Conservation (phyloP, 1,140 invertebrate species). For the Pomacea maculata region DNA sequence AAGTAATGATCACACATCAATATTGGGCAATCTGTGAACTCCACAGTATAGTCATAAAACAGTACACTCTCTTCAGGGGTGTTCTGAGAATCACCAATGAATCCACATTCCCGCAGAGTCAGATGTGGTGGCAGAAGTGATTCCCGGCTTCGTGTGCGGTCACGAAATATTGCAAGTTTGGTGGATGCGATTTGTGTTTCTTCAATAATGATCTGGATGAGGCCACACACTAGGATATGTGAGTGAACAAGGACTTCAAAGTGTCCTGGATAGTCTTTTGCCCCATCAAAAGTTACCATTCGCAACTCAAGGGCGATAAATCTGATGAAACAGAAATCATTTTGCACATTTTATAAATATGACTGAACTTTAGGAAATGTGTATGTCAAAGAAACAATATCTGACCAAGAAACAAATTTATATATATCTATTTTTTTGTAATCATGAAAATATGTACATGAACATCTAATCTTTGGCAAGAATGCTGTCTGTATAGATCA, state of each 20-base stretch:
- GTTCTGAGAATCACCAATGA: slow-evolving; percentile 43
- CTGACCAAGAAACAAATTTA: neutral
- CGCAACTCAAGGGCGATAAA: slow-evolving; percentile 48
- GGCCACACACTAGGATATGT: slow-evolving; percentile 47
- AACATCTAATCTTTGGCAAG: neutral
- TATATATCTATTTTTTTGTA: neutral
- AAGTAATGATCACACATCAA: slow-evolving; percentile 62
- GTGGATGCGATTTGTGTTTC: slow-evolving; percentile 52
- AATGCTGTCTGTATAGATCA: too few species aligned
- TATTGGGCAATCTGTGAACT: slow-evolving; percentile 61
- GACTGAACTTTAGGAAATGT: neutral
- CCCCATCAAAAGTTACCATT: slow-evolving; percentile 54
- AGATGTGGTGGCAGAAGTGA: slow-evolving; percentile 44
- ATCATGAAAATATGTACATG: neutral
- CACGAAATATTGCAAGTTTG: slow-evolving; percentile 56
- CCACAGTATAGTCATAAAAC: slow-evolving; percentile 61
- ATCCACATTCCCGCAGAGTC: slow-evolving; percentile 56
- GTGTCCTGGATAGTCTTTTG: slow-evolving; percentile 51
- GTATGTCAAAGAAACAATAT: too few species aligned
- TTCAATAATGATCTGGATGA: slow-evolving; percentile 51
- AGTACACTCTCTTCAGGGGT: slow-evolving; percentile 53
- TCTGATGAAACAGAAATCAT: slow-evolving; percentile 42
- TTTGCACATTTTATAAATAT: neutral
- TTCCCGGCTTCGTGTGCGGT: slow-evolving; percentile 48
- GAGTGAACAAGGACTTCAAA: slow-evolving; percentile 49